phyloP scores from a whole-genome alignment of 1,140 invertebrate genomes.

The Drosophila sp. region DNA sequence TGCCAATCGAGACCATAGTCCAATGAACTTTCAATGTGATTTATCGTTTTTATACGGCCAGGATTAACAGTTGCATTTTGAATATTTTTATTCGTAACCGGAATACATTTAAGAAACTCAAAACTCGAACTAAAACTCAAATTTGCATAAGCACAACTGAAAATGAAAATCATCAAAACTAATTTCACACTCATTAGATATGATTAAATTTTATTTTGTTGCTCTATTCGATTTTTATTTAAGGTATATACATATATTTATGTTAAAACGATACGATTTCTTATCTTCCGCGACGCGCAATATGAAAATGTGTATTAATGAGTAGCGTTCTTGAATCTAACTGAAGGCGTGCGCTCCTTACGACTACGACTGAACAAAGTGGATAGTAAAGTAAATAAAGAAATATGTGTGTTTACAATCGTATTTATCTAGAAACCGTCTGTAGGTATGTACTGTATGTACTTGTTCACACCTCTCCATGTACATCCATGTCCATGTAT shows the following conservation, averaged over 20 bases:
- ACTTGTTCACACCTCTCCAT: conserved; percentile 11
- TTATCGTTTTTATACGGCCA: background rate
- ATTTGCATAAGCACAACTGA: conserved; percentile 29
- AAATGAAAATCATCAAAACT: conserved; percentile 32
- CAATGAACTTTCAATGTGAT: conserved; percentile 21
- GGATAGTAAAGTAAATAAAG: conserved; percentile 33
- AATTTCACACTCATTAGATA: conserved; percentile 33
- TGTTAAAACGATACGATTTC: conserved; percentile 18
- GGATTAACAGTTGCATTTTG: background rate
- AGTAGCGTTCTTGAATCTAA: conserved; percentile 34
- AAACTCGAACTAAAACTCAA: conserved; percentile 4
- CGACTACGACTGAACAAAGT: conserved; percentile 13
- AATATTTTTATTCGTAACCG: background rate
- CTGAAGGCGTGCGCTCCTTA: conserved; percentile 33
- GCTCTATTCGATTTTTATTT: conserved; percentile 5
- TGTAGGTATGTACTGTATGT: conserved; percentile 7
- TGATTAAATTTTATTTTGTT: conserved; percentile 6
- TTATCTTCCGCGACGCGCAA: conserved; percentile 31
- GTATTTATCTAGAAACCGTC: conserved; percentile 28
- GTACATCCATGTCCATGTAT: conserved; percentile 7
- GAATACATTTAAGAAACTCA: conserved; percentile 12
- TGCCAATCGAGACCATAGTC: conserved; percentile 21
- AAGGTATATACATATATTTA: background rate
- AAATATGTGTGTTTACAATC: conserved; percentile 21
- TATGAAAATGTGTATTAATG: conserved; percentile 20